Conservation (phyloP, 2,113 vertebrate species). For the Paradoxurus hermaphroditus region DNA sequence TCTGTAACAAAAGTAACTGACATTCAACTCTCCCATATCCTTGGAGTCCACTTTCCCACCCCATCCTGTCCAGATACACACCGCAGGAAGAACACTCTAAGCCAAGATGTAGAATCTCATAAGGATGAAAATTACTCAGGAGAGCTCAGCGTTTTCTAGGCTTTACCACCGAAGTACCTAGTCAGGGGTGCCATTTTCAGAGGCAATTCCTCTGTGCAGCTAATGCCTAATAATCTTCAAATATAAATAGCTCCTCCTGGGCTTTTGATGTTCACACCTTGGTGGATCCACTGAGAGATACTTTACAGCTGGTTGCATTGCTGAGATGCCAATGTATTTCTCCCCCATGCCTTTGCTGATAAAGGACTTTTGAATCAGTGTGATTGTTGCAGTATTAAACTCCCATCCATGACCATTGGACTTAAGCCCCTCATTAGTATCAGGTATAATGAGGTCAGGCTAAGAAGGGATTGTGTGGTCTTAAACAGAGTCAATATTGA, state of each 20-base stretch:
- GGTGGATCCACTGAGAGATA: background rate
- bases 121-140: background rate
- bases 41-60: background rate
- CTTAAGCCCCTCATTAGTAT: slow-evolving; percentile 50
- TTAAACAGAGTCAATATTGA: slow-evolving; percentile 69
- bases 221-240: slow-evolving; percentile 16
- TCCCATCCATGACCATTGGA: background rate
- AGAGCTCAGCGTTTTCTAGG: background rate
- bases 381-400: slow-evolving; percentile 21
- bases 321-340: background rate
- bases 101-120: background rate
- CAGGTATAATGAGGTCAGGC: slow-evolving; percentile 68
- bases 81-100: too few relatives aligned
- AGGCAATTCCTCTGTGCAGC: background rate
- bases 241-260: slow-evolving; percentile 22
- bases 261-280: slow-evolving; percentile 40
- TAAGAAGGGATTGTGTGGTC: slow-evolving; percentile 65
- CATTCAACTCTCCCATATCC: background rate
- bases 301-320: background rate
- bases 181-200: background rate
- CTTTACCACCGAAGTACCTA: background rate
- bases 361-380: slow-evolving; percentile 2
- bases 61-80: background rate
- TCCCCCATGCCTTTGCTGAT: slow-evolving; percentile 10
- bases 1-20: background rate